Conservation (phyloP, 2,113 vertebrate genomes). For the Gymnobelideus leadbeateri region DNA sequence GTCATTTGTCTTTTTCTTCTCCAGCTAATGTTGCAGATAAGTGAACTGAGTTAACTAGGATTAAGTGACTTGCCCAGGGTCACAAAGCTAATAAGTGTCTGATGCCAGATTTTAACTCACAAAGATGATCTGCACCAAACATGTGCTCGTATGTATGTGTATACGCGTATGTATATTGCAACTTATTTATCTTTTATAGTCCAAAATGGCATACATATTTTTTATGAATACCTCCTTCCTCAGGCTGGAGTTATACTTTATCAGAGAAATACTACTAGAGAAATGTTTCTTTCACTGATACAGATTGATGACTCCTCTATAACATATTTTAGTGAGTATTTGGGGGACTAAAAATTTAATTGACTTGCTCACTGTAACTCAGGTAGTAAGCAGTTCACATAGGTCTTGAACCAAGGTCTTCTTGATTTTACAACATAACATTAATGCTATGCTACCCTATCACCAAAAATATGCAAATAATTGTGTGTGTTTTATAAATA, state of each 20-base stretch:
- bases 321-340: background rate
- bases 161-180: background rate
- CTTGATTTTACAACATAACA: background rate
- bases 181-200: background rate
- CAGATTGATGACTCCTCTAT: background rate
- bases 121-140: background rate
- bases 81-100: background rate
- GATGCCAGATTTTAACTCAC: background rate
- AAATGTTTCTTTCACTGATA: background rate
- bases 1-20: background rate
- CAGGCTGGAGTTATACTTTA: background rate
- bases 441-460: background rate
- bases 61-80: background rate
- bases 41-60: background rate
- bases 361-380: background rate
- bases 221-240: background rate
- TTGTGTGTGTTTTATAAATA: background rate
- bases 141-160: background rate
- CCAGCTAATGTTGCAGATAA: background rate
- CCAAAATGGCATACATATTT: background rate
- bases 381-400: background rate
- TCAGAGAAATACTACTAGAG: background rate
- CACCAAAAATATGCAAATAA: background rate
- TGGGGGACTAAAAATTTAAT: background rate
- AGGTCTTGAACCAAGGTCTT: background rate